Evolutionary conservation across 2,888 invertebrate species (phyloP).

Genomic region (Drosophila eohydei): DNA sequence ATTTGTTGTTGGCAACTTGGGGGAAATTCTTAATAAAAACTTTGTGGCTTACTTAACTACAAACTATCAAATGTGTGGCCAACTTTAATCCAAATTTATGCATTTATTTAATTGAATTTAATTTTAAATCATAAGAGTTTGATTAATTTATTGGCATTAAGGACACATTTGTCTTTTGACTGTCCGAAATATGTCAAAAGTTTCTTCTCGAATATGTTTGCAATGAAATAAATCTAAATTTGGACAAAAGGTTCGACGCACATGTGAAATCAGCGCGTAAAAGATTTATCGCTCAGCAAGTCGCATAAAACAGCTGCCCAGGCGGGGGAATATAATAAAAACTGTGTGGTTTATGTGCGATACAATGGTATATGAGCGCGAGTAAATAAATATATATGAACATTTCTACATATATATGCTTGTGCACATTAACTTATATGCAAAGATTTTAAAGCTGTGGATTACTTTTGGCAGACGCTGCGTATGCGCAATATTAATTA

Average conservation of each 20-base stretch:
- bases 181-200: constrained; percentile 73
- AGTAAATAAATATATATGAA: not conserved
- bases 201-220: constrained; percentile 49
- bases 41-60: not conserved
- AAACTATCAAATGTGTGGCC: not conserved
- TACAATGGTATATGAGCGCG: not conserved
- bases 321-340: constrained; percentile 25
- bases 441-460: constrained; percentile 29
- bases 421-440: constrained; percentile 14
- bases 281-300: constrained; percentile 66
- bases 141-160: constrained; percentile 64
- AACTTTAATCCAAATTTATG: not conserved
- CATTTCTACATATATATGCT: not conserved
- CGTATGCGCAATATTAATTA: constrained; percentile 66
- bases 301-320: constrained; percentile 56
- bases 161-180: constrained; percentile 58
- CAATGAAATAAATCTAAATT: constrained; percentile 73
- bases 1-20: not conserved
- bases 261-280: constrained; percentile 67
- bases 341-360: constrained; percentile 15
- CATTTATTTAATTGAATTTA: constrained; percentile 7
- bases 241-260: constrained; percentile 52
- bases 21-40: not conserved
- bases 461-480: constrained; percentile 26
- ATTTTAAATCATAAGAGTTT: constrained; percentile 26